Evolutionary conservation across 2,113 vertebrate species (phyloP), one percentile per base, ranked within the genome.

Genomic region (Noctilio leporinus): DNA sequence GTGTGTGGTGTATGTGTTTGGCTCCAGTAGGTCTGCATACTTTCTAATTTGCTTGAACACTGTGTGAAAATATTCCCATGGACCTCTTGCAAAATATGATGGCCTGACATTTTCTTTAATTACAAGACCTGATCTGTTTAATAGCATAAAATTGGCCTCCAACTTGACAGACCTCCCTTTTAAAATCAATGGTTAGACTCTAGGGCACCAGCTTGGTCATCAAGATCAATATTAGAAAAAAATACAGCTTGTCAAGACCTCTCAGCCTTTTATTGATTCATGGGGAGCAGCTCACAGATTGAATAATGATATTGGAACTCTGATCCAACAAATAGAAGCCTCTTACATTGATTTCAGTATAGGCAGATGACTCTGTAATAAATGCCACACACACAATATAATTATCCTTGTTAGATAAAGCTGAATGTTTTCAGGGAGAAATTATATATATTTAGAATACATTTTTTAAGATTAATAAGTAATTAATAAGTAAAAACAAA

Each of bases 161-260:
- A 96, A 86, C 57, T 97, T 98, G 98, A 97, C 96, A 98, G 92
- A 90, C 97, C 96, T 97, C 95, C 96, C 96, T 97, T 96, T 98
- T 95, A 97, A 96, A 98, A 98, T 98, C 98, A 97, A 97, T 98
- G 94, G 95, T 98, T 98, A 98, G 98, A 98, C 98, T 98, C 75
- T 91, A 98, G 98, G 97, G 97, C 97, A 98, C 97, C 97, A 98
- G 94, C 84, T 97, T 98, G 98, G 98, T 98, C 98, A 98, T 98
- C 98, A 97, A 96, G 97, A 98, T 98, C 98, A 98, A 98, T 98
- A 98, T 93, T 89, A 97, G 94, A 97, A 96, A 97, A 72, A 98
- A 98, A 98, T 97, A 92, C 5, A 96, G 92, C 93, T 97, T 98
- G 97, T 97, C 97, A 98, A 94, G 97, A 97, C 97, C 96, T 98